A percentile compares a stretch with the other conserved stretches of the same genome.
These are phyloP conservation scores for Psococerastis gibbosa DNA, from an alignment of 2,888 invertebrate genomes.

Conservation along the genomic window DNA sequence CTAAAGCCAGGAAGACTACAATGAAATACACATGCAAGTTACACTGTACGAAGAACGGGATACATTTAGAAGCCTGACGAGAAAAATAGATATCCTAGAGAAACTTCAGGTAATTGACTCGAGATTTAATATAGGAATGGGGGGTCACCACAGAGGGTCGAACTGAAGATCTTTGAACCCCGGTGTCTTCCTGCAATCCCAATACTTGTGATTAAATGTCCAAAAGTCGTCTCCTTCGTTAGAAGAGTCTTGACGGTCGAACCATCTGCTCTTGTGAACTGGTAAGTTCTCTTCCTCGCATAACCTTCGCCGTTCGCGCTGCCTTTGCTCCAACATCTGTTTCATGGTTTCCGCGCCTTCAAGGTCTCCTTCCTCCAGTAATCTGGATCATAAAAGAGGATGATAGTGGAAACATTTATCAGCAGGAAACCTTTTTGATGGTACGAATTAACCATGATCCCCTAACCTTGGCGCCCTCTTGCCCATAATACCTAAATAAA, in stretches of 20 bases:
- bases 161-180: conserved; percentile 38
- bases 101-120: conserved; percentile 18
- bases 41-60: no score
- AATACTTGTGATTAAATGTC: conserved; percentile 56
- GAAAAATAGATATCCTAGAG: no score
- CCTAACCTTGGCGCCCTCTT: conserved; percentile 3
- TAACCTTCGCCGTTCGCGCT: conserved; percentile 46
- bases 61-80: no score
- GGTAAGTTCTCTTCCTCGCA: conserved; percentile 34
- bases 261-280: conserved; percentile 31
- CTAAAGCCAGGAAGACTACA: no score
- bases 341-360: conserved; percentile 51
- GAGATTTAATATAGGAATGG: conserved; percentile 17
- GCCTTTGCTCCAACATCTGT: conserved; percentile 48
- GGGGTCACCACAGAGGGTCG: conserved; percentile 43
- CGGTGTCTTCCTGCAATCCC: conserved; percentile 45
- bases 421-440: not conserved
- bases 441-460: not conserved
- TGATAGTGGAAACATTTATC: not conserved
- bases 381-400: conserved; percentile 21
- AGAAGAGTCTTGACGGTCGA: conserved; percentile 20
- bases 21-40: no score
- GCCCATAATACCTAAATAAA: no score
- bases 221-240: conserved; percentile 42
- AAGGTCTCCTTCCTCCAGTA: conserved; percentile 56